Evolutionary conservation across 2,113 vertebrate genomes (phyloP), one percentile per base, ranked within the genome.

Genomic region (Trochalopteron elliotii): DNA sequence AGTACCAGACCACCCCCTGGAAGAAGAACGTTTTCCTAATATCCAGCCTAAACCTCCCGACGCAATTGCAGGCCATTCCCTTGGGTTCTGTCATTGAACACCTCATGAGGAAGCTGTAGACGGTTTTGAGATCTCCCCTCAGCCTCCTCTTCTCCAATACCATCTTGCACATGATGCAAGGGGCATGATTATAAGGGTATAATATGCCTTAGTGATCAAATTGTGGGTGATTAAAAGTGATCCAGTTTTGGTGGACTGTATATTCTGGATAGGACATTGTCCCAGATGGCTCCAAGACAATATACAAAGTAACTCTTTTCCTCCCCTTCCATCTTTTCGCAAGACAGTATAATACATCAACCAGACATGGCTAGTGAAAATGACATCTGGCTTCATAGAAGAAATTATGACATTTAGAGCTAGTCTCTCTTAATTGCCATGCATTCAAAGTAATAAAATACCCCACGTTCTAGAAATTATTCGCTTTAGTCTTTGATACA

Each of bases 81-180:
- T 42, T 2, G 0, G 3, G 14, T 42, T 1, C 25, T 57, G 21
- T 19, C 25, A 5, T 6, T 27, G 12, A 42, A 20, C 15, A 42
- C 7, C 12, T 37, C 1, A 0, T 33, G 15, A 52, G 18, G 15
- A 65, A 65, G 22, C 8, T 35, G 24, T 19, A 56, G 21, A 22
- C 11, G 49, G 6, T 19, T 37, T 6, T 15, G 22, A 72, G 11
- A 42, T 33, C 33, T 37, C 25, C 21, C 23, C 19, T 65, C 52
- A 50, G 27, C 15, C 15, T 57, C 31, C 10, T 33, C 7, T 45
- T 69, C 15, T 55, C 27, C 44, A 42, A 27, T 15, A 56, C 8
- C 10, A 18, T 50, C 37, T 28, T 44, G 6, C 17, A 18, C 10
- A 13, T 40, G 5, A 24, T 35, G n/a, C 14, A 59, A 59, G n/a